phyloP scores from a whole-genome alignment of 2,797 vertebrate genomes.

The Tolypeutes matacus region DNA sequence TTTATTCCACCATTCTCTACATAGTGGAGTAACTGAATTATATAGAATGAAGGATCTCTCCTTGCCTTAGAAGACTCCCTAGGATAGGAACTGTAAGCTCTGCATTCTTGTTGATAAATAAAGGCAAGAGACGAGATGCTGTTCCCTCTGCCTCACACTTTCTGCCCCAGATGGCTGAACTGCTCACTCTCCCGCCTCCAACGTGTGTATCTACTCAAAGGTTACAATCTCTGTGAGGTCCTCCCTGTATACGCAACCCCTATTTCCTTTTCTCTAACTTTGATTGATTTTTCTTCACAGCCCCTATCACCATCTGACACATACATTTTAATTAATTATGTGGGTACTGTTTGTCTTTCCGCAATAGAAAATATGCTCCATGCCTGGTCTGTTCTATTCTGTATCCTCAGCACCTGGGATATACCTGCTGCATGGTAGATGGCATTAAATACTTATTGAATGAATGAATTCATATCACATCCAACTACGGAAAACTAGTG shows the following conservation, averaged over 20 bases:
- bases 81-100: neutral
- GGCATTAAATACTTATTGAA: neutral
- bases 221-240: neutral
- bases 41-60: too few species aligned
- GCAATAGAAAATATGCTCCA: neutral
- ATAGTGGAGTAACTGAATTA: neutral
- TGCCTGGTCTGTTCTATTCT: neutral
- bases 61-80: neutral
- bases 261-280: neutral
- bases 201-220: neutral
- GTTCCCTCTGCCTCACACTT: fast-evolving
- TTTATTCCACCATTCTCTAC: neutral
- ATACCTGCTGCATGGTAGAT: neutral
- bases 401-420: neutral
- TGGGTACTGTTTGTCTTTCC: neutral
- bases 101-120: neutral
- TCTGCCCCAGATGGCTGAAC: neutral
- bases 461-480: neutral
- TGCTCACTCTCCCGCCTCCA: neutral
- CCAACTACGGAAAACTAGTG: neutral
- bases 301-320: neutral
- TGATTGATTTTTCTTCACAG: neutral
- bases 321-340: neutral
- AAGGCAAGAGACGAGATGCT: neutral
- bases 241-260: neutral